A percentile compares a stretch with the other conserved stretches of the same genome.
Evolutionary conservation across 2,113 vertebrate genomes (phyloP).

Genomic region (Nesoenas mayeri): DNA sequence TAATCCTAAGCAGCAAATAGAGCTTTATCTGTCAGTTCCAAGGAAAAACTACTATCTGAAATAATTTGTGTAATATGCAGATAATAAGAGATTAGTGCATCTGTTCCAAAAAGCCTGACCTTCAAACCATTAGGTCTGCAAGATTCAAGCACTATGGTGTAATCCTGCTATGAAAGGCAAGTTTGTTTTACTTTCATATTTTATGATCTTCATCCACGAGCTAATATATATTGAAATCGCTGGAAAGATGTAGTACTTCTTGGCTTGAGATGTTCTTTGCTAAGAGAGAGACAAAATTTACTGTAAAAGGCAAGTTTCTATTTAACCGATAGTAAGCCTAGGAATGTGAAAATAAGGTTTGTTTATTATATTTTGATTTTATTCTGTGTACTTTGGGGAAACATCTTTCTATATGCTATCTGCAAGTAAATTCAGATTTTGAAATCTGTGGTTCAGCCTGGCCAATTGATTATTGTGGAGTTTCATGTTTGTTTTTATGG

Average conservation of each 20-base stretch:
- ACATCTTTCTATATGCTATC: neutral
- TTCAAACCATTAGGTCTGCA: conserved; percentile 44
- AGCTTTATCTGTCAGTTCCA: conserved; percentile 16
- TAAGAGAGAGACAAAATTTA: neutral
- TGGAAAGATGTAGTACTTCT: neutral
- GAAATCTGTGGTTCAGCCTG: neutral
- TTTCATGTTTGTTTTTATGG: neutral
- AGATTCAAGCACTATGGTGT: conserved; percentile 5
- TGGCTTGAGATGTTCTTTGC: neutral
- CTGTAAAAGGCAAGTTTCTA: conserved; percentile 1
- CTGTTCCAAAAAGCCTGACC: conserved; percentile 45
- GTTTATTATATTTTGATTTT: neutral
- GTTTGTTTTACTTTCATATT: conserved; percentile 41
- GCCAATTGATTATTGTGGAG: neutral
- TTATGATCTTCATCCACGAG: neutral
- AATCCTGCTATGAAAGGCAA: conserved; percentile 51
- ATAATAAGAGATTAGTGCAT: conserved; percentile 61
- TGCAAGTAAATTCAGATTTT: neutral
- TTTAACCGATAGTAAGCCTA: neutral
- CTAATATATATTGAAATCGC: conserved; percentile 8
- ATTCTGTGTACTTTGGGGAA: fast-evolving
- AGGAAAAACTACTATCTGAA: conserved; percentile 42
- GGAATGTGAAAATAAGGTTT: neutral
- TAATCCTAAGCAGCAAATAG: conserved; percentile 41
- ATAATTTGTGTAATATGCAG: conserved; percentile 35